Evolutionary conservation across 2,888 invertebrate species (phyloP).

Genomic region (Empis stercorea): DNA sequence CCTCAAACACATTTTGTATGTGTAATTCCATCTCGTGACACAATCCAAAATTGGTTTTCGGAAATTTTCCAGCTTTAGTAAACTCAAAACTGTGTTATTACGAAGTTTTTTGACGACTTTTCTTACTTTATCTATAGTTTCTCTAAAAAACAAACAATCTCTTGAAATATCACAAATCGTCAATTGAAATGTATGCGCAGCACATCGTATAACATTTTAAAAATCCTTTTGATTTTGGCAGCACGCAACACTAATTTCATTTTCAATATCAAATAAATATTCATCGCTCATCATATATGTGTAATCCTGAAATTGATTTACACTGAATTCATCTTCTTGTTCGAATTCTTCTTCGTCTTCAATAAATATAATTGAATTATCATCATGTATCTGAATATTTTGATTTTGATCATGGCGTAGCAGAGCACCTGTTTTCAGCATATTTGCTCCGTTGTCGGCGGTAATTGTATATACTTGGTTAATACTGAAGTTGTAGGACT

Average conservation of each 20-base stretch:
- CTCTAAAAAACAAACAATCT: not conserved
- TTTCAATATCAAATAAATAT: slow-evolving; percentile 1
- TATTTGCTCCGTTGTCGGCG: slow-evolving; percentile 10
- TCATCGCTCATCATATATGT: slow-evolving; percentile 1
- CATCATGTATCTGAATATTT: not conserved
- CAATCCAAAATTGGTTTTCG: not conserved
- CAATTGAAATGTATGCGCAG: slow-evolving; percentile 1
- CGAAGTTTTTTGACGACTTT: not conserved
- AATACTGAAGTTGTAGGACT: slow-evolving; percentile 6
- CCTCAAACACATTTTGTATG: not conserved
- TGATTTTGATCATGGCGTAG: not conserved
- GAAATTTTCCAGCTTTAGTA: not conserved
- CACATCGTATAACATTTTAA: slow-evolving; percentile 2
- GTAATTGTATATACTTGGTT: slow-evolving; percentile 9
- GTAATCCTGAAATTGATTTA: too few species aligned
- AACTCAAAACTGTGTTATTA: not conserved
- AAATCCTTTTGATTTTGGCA: not conserved
- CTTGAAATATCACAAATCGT: slow-evolving; percentile 1
- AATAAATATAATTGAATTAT: not conserved
- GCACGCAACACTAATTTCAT: not conserved
- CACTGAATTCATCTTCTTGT: not conserved
- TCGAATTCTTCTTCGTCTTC: slow-evolving; percentile 1
- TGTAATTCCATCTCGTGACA: not conserved
- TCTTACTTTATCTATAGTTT: not conserved
- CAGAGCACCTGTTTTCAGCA: slow-evolving; percentile 6